Conservation (phyloP, 2,113 vertebrate genomes). For the Cottus gobio region DNA sequence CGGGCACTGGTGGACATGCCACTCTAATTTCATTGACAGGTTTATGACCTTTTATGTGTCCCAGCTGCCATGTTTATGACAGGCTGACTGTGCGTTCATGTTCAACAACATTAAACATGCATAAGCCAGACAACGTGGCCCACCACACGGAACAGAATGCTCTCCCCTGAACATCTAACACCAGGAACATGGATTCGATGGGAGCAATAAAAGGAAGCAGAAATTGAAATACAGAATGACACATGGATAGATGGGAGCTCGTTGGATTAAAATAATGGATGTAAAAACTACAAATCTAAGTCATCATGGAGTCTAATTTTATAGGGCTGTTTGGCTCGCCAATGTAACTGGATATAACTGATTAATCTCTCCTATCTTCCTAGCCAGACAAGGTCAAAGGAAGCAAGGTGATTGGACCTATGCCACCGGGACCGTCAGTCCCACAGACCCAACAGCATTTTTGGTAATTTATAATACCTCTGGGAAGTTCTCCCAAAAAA, state of each 20-base stretch:
- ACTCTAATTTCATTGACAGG: slow-evolving; percentile 81
- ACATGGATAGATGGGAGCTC: slow-evolving; percentile 45
- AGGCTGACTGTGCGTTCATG: slow-evolving; percentile 81
- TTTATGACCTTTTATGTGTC: slow-evolving; percentile 81
- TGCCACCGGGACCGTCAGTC: slow-evolving; percentile 52
- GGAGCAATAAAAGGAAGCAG: slow-evolving; percentile 59
- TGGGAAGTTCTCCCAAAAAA: slow-evolving; percentile 66
- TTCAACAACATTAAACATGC: slow-evolving; percentile 84
- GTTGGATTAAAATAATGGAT: slow-evolving; percentile 45
- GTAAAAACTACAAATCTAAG: slow-evolving; percentile 51
- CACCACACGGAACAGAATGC: slow-evolving; percentile 59
- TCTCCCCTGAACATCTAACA: slow-evolving; percentile 52
- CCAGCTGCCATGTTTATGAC: slow-evolving; percentile 81
- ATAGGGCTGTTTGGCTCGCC: slow-evolving; percentile 42
- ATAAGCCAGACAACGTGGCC: slow-evolving; percentile 72
- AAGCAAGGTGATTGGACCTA: slow-evolving; percentile 54
- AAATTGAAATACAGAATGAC: slow-evolving; percentile 53
- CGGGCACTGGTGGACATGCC: slow-evolving; percentile 77
- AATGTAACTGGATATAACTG: slow-evolving; percentile 15
- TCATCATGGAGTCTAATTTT: slow-evolving; percentile 58
- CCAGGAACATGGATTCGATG: slow-evolving; percentile 43
- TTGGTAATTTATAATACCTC: slow-evolving; percentile 70
- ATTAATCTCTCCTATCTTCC: slow-evolving; percentile 62
- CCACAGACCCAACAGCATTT: slow-evolving; percentile 52
- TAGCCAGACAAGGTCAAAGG: slow-evolving; percentile 53